Evolutionary conservation across 2,113 vertebrate species (phyloP), one percentile per base, ranked within the genome.

Genomic region (Alethe castanea): DNA sequence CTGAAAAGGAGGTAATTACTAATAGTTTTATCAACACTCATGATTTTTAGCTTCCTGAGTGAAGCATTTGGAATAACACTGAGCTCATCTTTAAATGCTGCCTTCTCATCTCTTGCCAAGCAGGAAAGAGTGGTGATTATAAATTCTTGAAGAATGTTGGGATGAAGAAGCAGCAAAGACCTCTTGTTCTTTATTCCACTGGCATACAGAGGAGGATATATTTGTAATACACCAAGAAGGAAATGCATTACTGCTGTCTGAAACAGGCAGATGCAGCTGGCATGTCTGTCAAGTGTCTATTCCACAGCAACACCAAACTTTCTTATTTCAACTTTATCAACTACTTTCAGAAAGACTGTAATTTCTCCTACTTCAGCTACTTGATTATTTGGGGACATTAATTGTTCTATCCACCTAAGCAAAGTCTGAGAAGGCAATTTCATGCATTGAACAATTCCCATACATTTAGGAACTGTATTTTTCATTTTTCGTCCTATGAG

Each of bases 91-190:
- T 50, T 81, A 23, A 94, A 86, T 28, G 38, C 15, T 86, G 80
- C 61, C 24, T 52, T 90, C 72, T 94, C 45, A 93, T 94, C 74
- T 82, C 79, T 59, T 77, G 83, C 82, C 91, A 95, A 83, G 70
- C 71, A 77, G 80, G 45, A 86, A 86, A 71, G 45, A 92, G 16
- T 45, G 28, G 78, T 54, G 31, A 91, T 71, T 91, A 81, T 42
- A 84, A 86, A 89, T 71, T 50, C 44, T 62, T 67, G 33, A 44
- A 72, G 40, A 92, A 87, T 36, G 48, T 3, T 91, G 48, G 20
- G 44, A 89, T n/a, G 44, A 92, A 78, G 47, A 18, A 84, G 56
- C 47, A 84, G 81, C 19, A 47, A 91, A 91, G 69, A 64, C 24
- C 53, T 86, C 52, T 74, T 60, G 6, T 22, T 89, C 52, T 48